Conservation (phyloP, 1,140 invertebrate genomes). For the Metaphire vulgaris region DNA sequence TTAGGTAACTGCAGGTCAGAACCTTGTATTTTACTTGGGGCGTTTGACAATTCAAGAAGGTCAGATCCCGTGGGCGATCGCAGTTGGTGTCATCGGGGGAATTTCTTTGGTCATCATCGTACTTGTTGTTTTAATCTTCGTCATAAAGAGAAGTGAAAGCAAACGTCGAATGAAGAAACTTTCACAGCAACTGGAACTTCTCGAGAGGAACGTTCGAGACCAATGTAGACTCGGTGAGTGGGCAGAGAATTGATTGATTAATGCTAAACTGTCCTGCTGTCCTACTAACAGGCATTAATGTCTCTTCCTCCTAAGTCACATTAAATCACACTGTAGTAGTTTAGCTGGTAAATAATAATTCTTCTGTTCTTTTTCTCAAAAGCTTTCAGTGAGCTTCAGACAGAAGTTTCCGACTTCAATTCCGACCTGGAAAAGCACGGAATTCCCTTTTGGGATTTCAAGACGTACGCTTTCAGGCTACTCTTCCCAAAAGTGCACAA, state of each 20-base stretch:
- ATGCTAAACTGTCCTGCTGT: no score
- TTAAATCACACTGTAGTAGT: no score
- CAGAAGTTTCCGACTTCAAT: constrained; percentile 95
- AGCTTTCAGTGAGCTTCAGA: constrained; percentile 99
- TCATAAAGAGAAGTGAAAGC: not conserved
- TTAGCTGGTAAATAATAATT: no score
- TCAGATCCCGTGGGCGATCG: not conserved
- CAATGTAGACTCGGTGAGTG: not conserved
- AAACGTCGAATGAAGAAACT: not conserved
- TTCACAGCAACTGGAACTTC: not conserved
- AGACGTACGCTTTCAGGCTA: constrained; percentile 96
- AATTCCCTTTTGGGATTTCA: constrained; percentile 89
- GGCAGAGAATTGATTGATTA: no score
- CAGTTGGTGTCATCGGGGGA: not conserved
- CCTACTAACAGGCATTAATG: no score
- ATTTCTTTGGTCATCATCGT: not conserved
- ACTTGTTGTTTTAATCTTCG: not conserved
- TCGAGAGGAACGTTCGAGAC: not conserved
- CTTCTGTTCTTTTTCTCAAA: no score
- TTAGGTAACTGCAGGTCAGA: not conserved
- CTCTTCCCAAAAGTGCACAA: constrained; percentile 73
- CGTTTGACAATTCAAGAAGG: not conserved
- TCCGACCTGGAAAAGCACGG: constrained; percentile 89
- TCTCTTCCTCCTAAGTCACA: no score
- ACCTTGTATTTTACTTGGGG: not conserved